Conservation (phyloP, 2,797 vertebrate genomes). For the Diceros bicornis region DNA sequence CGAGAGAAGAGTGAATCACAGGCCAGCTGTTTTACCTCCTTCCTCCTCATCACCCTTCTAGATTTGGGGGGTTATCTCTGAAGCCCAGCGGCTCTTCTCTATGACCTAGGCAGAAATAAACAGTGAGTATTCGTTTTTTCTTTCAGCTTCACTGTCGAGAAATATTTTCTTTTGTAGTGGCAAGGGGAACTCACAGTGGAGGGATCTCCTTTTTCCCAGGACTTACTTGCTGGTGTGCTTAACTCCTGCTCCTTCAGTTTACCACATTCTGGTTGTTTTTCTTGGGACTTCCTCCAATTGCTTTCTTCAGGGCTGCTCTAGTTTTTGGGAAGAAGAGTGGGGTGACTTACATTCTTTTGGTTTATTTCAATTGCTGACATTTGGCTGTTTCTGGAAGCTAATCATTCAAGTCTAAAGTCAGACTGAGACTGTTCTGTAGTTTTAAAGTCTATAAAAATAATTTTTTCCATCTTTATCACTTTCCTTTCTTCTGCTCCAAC, state of each 20-base stretch:
- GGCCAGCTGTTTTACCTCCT: neutral
- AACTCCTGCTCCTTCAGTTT: neutral
- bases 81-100: neutral
- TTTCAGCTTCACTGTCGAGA: neutral
- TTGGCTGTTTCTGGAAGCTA: neutral
- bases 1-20: neutral
- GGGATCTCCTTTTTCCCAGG: neutral
- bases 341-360: neutral
- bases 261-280: neutral
- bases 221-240: neutral
- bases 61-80: neutral
- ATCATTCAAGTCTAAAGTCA: neutral
- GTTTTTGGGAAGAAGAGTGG: neutral
- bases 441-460: neutral
- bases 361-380: neutral
- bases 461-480: neutral
- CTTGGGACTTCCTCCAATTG: neutral
- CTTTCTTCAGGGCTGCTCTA: neutral
- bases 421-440: neutral
- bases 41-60: neutral
- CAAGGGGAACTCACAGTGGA: neutral
- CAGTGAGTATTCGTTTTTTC: neutral
- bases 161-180: neutral
- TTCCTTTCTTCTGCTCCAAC: neutral
- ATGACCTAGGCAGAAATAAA: neutral